phyloP scores from a whole-genome alignment of 2,888 invertebrate species.

The Phanerotoma sp. region DNA sequence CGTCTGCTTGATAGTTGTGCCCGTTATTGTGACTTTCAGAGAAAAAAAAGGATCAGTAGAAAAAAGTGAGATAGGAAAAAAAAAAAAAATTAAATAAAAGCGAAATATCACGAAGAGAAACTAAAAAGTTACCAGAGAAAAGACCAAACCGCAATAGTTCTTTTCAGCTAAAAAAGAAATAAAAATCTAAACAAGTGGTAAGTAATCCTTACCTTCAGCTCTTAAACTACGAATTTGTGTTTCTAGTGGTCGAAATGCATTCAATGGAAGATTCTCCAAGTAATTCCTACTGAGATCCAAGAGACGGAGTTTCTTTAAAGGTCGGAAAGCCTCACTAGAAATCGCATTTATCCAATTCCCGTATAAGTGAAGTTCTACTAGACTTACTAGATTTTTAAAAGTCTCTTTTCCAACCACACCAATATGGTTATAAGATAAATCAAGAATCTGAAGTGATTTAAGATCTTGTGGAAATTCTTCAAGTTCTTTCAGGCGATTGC shows the following conservation, averaged over 20 bases:
- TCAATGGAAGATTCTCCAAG: constrained; percentile 78
- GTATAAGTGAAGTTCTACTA: constrained; percentile 77
- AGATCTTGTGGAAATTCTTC: constrained; percentile 82
- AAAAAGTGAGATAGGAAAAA: constrained; percentile 27
- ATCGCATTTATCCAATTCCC: constrained; percentile 82
- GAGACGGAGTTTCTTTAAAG: constrained; percentile 72
- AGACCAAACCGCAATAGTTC: too few species aligned
- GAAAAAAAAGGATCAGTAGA: not conserved
- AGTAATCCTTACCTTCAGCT: constrained; percentile 71
- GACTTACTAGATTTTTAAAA: constrained; percentile 73
- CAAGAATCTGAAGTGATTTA: constrained; percentile 75
- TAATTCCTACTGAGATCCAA: constrained; percentile 84
- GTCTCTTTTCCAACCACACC: constrained; percentile 75
- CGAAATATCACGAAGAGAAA: not conserved
- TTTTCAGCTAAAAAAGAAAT: too few species aligned
- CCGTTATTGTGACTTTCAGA: not conserved
- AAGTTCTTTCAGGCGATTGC: constrained; percentile 78
- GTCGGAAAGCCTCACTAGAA: constrained; percentile 76
- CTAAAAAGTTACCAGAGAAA: too few species aligned
- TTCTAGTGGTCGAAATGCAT: constrained; percentile 76
- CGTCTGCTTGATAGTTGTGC: constrained; percentile 10
- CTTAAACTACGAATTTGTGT: constrained; percentile 77
- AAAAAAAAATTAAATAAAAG: not conserved
- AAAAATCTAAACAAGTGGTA: too few species aligned
- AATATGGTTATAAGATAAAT: constrained; percentile 82